Base-by-base conservation (phyloP, 2,797 vertebrate genomes). In the Anguilla obscura region DNA sequence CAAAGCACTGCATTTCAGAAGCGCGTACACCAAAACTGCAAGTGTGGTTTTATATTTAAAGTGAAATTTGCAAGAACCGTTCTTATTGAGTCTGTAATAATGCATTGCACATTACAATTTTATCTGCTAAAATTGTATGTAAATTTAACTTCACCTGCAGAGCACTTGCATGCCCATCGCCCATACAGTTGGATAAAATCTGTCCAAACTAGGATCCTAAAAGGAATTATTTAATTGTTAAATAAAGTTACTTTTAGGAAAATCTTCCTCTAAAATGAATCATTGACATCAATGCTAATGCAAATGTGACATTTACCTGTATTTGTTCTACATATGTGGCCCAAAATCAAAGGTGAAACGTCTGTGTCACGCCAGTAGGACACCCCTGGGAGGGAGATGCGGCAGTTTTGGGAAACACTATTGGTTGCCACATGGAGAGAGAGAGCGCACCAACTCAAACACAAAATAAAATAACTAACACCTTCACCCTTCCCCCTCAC, bases 271-370 rank as follows among this genome's bases (percentile, higher is more conserved):
- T 74, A 74, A 33, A 74, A 74, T 74, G 12, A 74, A 1, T 12
- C n/a, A 69, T 69, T 14, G 10, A 45, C 40, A 45, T 10, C 56
- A 58, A 10, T 74, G 30, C 8, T 14, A 74, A 74, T 74, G 69
- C 30, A 74, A 30, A 74, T 74, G 69, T 74, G 69, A 74, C 69
- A 74, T 74, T 74, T 74, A 27, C 14, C 30, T 74, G 27, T 74
- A 4, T 74, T 74, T 74, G 3, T 74, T 74, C 69, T 27, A 69
- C 69, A 33, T 12, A 33, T 33, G 30, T 74, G 69, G 69, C 69
- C 9, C 27, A 74, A 74, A 74, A 12, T 74, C 69, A 74, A 74
- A 74, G 69, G 69, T 74, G 30, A 74, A 36, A 33, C 30, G 33
- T 74, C 12, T 36, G 63, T 18, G 18, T 12, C 56, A 12, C 10